Conservation (phyloP, 2,888 invertebrate species). For the Chironomus riparius region DNA sequence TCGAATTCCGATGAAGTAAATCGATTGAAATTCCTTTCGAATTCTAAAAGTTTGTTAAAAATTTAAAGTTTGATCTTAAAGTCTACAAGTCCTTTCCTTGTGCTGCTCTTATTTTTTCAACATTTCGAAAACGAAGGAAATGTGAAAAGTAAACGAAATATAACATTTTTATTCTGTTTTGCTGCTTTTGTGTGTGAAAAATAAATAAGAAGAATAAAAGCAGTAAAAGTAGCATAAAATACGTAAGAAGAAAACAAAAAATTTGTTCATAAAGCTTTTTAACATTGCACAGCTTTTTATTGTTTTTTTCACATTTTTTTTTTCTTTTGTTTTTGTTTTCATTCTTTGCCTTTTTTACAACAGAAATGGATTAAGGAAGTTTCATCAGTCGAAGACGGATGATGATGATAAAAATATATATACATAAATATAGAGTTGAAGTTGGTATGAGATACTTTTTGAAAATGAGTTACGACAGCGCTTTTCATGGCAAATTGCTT, state of each 20-base stretch:
- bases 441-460: too few relatives aligned
- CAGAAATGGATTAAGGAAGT: conserved; percentile 22
- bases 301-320: neutral
- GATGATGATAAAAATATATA: neutral
- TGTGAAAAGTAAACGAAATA: neutral
- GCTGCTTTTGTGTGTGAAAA: neutral
- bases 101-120: neutral
- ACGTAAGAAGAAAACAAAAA: neutral
- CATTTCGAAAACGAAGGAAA: neutral
- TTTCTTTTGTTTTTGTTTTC: neutral
- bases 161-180: neutral
- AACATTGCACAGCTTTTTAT: conserved; percentile 18
- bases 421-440: too few relatives aligned
- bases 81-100: neutral
- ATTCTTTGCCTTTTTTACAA: neutral
- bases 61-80: too few relatives aligned
- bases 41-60: too few relatives aligned
- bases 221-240: neutral
- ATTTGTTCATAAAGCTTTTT: conserved; percentile 18
- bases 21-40: too few relatives aligned
- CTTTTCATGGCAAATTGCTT: too few relatives aligned
- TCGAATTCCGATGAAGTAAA: too few relatives aligned
- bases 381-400: conserved; percentile 1
- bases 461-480: too few relatives aligned
- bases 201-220: neutral